These are phyloP conservation scores for Pristionchus entomophagus DNA, from an alignment of 2,888 invertebrate species.

Conservation along the genomic window DNA sequence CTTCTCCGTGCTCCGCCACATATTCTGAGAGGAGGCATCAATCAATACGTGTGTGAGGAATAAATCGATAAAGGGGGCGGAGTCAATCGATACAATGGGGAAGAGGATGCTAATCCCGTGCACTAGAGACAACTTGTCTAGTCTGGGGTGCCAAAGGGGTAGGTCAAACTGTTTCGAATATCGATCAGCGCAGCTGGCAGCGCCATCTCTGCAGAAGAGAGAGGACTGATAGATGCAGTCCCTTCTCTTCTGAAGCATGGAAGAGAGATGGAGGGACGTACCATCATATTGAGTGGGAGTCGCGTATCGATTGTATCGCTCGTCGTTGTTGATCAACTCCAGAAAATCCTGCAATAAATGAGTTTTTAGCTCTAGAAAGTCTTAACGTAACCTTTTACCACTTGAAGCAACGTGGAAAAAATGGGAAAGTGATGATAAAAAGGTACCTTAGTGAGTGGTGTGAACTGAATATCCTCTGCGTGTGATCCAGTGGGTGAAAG, in stretches of 20 bases:
- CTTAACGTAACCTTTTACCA: neutral
- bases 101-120: neutral
- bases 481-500: neutral
- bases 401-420: no score
- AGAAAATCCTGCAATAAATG: slow-evolving; percentile 60
- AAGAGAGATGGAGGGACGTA: slow-evolving; percentile 47
- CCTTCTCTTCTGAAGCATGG: neutral
- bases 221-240: neutral
- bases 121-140: neutral
- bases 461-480: slow-evolving; percentile 41
- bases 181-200: neutral
- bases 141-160: neutral
- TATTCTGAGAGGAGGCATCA: slow-evolving; percentile 42
- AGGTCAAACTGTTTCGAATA: neutral
- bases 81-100: neutral
- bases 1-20: slow-evolving; percentile 40
- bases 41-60: slow-evolving; percentile 11
- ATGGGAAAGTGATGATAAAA: neutral
- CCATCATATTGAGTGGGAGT: slow-evolving; percentile 74
- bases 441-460: slow-evolving; percentile 36
- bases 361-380: neutral
- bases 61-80: slow-evolving; percentile 10
- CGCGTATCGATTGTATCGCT: slow-evolving; percentile 71
- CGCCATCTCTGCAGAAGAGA: no score
- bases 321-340: slow-evolving; percentile 65